phyloP scores from a whole-genome alignment of 1,140 invertebrate genomes.

The Anastrepha ludens region DNA sequence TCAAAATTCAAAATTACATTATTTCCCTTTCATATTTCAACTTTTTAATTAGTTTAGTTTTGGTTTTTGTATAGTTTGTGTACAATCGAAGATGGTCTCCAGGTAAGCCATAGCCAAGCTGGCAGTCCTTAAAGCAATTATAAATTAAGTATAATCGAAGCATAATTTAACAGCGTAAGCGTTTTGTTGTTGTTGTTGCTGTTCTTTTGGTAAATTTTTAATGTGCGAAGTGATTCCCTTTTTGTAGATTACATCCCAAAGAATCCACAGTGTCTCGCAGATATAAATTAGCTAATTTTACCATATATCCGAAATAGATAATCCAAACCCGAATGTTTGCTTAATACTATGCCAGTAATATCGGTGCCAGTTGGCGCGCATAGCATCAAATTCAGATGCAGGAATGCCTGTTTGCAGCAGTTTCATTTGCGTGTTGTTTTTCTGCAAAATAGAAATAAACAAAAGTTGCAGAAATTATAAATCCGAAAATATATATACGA shows the following conservation, averaged over 20 bases:
- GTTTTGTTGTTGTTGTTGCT: background rate
- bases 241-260: no score
- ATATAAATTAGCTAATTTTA: constrained; percentile 58
- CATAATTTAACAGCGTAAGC: background rate
- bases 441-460: constrained; percentile 72
- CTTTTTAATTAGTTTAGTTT: background rate
- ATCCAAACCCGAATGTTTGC: constrained; percentile 92
- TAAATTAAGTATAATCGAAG: constrained; percentile 19
- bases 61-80: background rate
- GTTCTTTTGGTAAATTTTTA: background rate
- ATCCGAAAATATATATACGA: background rate
- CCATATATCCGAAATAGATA: constrained; percentile 75
- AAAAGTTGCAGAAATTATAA: background rate
- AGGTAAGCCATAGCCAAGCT: constrained; percentile 19
- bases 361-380: constrained; percentile 90
- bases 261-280: no score
- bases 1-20: constrained; percentile 6
- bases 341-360: constrained; percentile 97
- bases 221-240: no score
- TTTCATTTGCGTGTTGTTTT: constrained; percentile 87
- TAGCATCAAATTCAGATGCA: constrained; percentile 84
- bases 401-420: constrained; percentile 89
- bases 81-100: background rate
- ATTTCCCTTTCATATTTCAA: constrained; percentile 12
- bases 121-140: background rate